Evolutionary conservation across 2,888 invertebrate species (phyloP).

Genomic region (Microdon myrmicae): DNA sequence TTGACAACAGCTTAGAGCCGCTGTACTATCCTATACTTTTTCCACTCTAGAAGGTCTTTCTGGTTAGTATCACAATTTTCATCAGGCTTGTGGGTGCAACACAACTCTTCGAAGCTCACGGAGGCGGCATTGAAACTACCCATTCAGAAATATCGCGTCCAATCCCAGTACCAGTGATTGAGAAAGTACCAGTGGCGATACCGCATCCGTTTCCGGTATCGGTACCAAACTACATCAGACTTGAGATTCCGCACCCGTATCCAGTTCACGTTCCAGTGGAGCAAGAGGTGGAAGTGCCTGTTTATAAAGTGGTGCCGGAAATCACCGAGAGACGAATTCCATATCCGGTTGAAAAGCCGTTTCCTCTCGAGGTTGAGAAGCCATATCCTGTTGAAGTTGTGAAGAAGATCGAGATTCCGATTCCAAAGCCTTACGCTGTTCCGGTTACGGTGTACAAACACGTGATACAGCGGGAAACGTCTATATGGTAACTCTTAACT

Average conservation of each 20-base stretch:
- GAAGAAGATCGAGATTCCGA: slow-evolving; percentile 77
- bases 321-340: slow-evolving; percentile 79
- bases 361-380: slow-evolving; percentile 75
- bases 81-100: slow-evolving; percentile 14
- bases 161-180: slow-evolving; percentile 76
- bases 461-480: slow-evolving; percentile 72
- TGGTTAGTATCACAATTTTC: slow-evolving; percentile 13
- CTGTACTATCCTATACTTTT: neutral
- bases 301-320: slow-evolving; percentile 79
- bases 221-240: slow-evolving; percentile 72
- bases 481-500: slow-evolving; percentile 44
- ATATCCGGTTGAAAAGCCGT: slow-evolving; percentile 77
- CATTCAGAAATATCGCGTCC: slow-evolving; percentile 77
- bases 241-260: slow-evolving; percentile 80
- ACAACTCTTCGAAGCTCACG: slow-evolving; percentile 15
- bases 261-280: slow-evolving; percentile 76
- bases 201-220: slow-evolving; percentile 79
- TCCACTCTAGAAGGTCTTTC: slow-evolving; percentile 12
- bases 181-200: slow-evolving; percentile 79
- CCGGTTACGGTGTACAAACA: slow-evolving; percentile 80
- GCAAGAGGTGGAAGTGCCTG: slow-evolving; percentile 78
- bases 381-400: slow-evolving; percentile 81
- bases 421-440: slow-evolving; percentile 79
- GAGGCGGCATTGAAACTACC: slow-evolving; percentile 59
- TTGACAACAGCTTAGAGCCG: neutral